Conservation (phyloP, 2,888 invertebrate species). For the Macropis europaea region DNA sequence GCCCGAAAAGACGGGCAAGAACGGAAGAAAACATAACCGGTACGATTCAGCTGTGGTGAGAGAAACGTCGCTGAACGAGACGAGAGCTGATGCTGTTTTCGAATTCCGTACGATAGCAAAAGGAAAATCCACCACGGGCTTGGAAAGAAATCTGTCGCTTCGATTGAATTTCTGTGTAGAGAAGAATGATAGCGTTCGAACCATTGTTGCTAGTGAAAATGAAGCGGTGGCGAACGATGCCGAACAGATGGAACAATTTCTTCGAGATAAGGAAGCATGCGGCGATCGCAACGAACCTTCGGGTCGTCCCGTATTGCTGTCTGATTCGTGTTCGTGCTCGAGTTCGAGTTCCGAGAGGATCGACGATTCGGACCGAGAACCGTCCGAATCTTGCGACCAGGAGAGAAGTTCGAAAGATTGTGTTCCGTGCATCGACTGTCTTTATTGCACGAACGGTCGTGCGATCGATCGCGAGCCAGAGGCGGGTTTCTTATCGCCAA, state of each 20-base stretch:
- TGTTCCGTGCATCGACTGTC: background rate
- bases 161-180: conserved; percentile 50
- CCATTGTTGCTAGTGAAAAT: background rate
- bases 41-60: background rate
- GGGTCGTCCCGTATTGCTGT: too few species aligned
- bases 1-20: background rate
- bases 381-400: background rate
- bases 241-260: background rate
- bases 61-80: too few species aligned
- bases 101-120: conserved; percentile 48
- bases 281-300: background rate
- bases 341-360: background rate
- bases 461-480: background rate
- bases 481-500: background rate
- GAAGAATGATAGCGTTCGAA: background rate
- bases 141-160: background rate
- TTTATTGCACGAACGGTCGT: background rate
- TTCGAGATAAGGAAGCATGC: too few species aligned
- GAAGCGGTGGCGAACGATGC: background rate
- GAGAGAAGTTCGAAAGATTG: too few species aligned
- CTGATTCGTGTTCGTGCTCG: background rate
- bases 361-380: background rate
- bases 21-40: background rate
- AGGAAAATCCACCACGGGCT: background rate
- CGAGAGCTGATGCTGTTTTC: conserved; percentile 14